Evolutionary conservation across 2,888 invertebrate genomes (phyloP).

Genomic region (Pseudolycoriella hygida): DNA sequence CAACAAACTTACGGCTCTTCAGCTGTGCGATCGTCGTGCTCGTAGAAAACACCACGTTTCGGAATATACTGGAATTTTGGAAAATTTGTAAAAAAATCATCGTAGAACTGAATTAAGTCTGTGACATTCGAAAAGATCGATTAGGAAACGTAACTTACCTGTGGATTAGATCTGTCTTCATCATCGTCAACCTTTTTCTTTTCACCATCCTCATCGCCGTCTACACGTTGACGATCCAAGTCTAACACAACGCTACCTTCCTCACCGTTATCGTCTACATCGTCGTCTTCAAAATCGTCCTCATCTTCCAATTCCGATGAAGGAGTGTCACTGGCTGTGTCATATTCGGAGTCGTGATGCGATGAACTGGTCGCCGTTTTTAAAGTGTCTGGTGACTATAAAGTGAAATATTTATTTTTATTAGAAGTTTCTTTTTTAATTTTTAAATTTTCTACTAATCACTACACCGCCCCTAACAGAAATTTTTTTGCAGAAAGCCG

Average conservation of each 20-base stretch:
- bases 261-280: conserved; percentile 16
- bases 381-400: background rate
- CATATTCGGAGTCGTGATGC: conserved; percentile 28
- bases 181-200: conserved; percentile 74
- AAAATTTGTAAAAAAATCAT: too few relatives aligned
- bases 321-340: conserved; percentile 25
- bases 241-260: conserved; percentile 9
- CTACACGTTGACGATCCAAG: conserved; percentile 46
- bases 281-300: conserved; percentile 23
- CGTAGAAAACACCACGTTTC: conserved; percentile 88
- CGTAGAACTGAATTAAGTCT: too few relatives aligned
- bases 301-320: conserved; percentile 12
- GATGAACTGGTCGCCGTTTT: conserved; percentile 7
- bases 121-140: too few relatives aligned
- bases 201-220: conserved; percentile 38
- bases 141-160: too few relatives aligned
- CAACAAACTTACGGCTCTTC: conserved; percentile 38
- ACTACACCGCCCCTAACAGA: too few relatives aligned
- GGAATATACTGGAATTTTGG: conserved; percentile 98
- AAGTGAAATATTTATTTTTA: background rate
- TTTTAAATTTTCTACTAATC: too few relatives aligned
- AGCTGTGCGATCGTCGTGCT: conserved; percentile 81
- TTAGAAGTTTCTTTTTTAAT: too few relatives aligned
- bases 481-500: too few relatives aligned
- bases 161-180: conserved; percentile 88